Base-by-base conservation (phyloP, 2,797 vertebrate species). In the Muraenolepis orangiensis region DNA sequence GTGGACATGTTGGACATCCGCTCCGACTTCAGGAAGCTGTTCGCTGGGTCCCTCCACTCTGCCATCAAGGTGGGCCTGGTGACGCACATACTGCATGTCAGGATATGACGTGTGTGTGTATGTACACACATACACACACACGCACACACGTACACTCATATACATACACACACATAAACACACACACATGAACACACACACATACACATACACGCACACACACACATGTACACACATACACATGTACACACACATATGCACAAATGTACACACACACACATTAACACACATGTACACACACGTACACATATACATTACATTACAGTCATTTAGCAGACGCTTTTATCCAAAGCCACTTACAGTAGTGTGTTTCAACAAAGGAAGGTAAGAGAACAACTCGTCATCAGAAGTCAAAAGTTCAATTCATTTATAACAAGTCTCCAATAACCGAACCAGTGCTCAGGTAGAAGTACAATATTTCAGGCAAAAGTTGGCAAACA, bases 1-100 rank as follows among this genome's bases (percentile, higher is more conserved):
- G 87, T 95, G 8, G 97, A 99, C 89, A 79, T 99, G 88, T 28
- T 96, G 88, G 96, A 98, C 87, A 94, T 98, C 76, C 94, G 96
- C 79, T 73, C 83, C 34, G 90, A 95, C 64, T 95, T 96, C 81
- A 92, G 96, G 82, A 96, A 84, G 86, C 85, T 94, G 89, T 98
- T 95, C 76, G 91, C 95, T 7, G 93, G 94, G 72, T 97, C 97
- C 6, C 92, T 99, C 78, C 83, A 94, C 80, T 95, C 94, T 18
- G 93, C 92, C 93, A 96, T 99, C 87, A 93, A 95, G 95, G 97
- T 98, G 91, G n/a, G 57, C 32, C 7, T 34, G n/a, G n/a, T n/a
- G n/a, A n/a, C n/a, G n/a, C n/a, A n/a, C n/a, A n/a, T n/a, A n/a
- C n/a, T n/a, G n/a, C n/a, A n/a, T n/a, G n/a, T n/a, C n/a, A n/a